Conservation (phyloP, 1,140 invertebrate species). For the Harpegnathos saltator region DNA sequence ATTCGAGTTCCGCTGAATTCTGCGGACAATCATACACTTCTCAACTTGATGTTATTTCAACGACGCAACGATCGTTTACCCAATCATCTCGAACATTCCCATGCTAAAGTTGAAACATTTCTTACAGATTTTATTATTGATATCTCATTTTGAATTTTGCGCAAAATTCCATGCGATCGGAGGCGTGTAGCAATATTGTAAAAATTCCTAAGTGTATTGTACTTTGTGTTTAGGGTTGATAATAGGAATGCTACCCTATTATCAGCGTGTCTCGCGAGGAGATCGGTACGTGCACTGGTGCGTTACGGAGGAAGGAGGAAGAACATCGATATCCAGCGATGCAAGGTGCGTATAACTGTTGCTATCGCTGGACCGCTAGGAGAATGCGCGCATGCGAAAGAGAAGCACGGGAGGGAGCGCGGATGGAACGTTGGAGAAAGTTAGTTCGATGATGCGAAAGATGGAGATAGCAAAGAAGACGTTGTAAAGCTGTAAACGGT, state of each 20-base stretch:
- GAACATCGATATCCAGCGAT: conserved; percentile 6
- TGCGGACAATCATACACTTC: no score
- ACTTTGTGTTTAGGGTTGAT: conserved; percentile 11
- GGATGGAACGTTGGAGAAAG: conserved; percentile 7
- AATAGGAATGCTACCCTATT: not conserved
- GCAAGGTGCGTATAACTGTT: conserved; percentile 52
- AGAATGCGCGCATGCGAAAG: conserved; percentile 17
- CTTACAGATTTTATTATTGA: no score
- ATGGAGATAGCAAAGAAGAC: conserved; percentile 7
- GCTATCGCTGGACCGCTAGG: conserved; percentile 18
- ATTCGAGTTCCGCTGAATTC: no score
- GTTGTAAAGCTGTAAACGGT: conserved; percentile 8
- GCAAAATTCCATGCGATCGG: no score
- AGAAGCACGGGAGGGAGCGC: conserved; percentile 25
- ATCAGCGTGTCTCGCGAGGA: not conserved
- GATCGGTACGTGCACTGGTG: not conserved
- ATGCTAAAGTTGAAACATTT: no score
- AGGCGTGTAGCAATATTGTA: not conserved
- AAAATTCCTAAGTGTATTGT: not conserved
- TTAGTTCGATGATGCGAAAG: not conserved
- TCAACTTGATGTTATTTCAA: no score
- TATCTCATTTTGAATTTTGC: no score
- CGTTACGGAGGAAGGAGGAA: not conserved
- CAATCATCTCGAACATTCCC: no score
- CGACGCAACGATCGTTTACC: no score